Conservation (phyloP, 2,797 vertebrate species). For the Neomorphus geoffroyi region DNA sequence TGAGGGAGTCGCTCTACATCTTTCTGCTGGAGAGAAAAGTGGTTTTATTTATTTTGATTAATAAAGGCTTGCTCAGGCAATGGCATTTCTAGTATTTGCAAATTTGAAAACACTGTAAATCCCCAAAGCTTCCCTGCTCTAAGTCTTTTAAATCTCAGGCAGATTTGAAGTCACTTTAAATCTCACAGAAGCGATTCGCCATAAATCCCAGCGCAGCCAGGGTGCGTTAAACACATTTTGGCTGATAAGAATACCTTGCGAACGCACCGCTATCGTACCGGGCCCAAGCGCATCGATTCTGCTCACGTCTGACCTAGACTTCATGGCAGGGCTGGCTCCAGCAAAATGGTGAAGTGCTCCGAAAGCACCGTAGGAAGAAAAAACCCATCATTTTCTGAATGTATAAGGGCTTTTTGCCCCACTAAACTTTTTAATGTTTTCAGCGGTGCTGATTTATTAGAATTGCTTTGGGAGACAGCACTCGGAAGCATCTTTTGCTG, state of each 20-base stretch:
- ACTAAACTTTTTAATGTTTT: constrained; percentile 59
- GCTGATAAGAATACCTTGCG: neutral
- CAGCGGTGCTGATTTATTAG: constrained; percentile 58
- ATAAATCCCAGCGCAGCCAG: constrained; percentile 3
- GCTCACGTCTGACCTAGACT: neutral
- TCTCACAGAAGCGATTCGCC: constrained; percentile 4
- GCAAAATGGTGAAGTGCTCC: constrained; percentile 5
- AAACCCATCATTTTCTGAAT: constrained; percentile 45
- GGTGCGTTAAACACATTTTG: neutral
- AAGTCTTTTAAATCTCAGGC: constrained; percentile 37
- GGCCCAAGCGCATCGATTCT: neutral
- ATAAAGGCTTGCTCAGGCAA: constrained; percentile 39
- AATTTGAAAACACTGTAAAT: constrained; percentile 49
- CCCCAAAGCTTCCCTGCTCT: neutral
- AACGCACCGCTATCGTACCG: neutral
- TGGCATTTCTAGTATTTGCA: constrained; percentile 44
- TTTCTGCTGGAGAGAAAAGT: neutral
- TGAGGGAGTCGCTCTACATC: neutral
- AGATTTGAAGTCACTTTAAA: constrained; percentile 54
- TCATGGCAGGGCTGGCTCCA: neutral
- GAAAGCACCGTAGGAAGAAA: constrained; percentile 23
- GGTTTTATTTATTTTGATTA: constrained; percentile 49
- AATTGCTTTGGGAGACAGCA: constrained; percentile 32
- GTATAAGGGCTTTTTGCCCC: constrained; percentile 17
- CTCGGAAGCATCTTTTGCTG: constrained; percentile 39